These are phyloP conservation scores for Netelia inedita DNA, from an alignment of 2,888 invertebrate genomes.

Conservation along the genomic window DNA sequence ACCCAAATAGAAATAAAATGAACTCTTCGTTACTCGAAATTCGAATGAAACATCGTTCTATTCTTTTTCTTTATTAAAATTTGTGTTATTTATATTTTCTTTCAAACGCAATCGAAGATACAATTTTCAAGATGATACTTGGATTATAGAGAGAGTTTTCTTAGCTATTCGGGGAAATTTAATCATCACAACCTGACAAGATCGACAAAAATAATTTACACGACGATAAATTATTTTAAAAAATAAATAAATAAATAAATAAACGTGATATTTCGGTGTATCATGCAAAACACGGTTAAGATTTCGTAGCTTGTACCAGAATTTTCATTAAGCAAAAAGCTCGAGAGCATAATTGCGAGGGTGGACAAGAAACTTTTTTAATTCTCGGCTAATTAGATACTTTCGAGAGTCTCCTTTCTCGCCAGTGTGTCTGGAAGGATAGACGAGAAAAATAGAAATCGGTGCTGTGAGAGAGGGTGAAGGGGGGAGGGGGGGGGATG, in stretches of 20 bases:
- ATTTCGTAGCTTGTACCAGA: neutral
- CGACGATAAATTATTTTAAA: neutral
- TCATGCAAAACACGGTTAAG: neutral
- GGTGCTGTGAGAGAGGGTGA: neutral
- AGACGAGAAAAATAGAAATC: conserved; percentile 37
- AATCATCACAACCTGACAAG: too few relatives aligned
- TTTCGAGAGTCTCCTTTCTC: conserved; percentile 4
- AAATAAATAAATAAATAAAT: neutral
- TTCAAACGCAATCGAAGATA: too few relatives aligned
- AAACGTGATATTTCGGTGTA: neutral
- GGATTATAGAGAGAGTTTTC: neutral
- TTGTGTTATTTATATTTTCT: too few relatives aligned
- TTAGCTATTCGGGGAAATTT: neutral
- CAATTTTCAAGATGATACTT: neutral
- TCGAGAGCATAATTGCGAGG: neutral
- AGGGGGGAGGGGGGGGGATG: neutral
- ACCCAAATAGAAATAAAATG: neutral
- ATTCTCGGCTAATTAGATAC: conserved; percentile 31
- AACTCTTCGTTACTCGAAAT: too few relatives aligned
- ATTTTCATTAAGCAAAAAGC: conserved; percentile 10
- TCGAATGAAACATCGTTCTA: too few relatives aligned
- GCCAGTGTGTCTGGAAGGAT: neutral
- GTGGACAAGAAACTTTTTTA: conserved; percentile 31
- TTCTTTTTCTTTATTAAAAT: too few relatives aligned
- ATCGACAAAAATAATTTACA: too few relatives aligned